Evolutionary conservation across 2,888 invertebrate genomes (phyloP).

Genomic region (Drosophila neotestacea): DNA sequence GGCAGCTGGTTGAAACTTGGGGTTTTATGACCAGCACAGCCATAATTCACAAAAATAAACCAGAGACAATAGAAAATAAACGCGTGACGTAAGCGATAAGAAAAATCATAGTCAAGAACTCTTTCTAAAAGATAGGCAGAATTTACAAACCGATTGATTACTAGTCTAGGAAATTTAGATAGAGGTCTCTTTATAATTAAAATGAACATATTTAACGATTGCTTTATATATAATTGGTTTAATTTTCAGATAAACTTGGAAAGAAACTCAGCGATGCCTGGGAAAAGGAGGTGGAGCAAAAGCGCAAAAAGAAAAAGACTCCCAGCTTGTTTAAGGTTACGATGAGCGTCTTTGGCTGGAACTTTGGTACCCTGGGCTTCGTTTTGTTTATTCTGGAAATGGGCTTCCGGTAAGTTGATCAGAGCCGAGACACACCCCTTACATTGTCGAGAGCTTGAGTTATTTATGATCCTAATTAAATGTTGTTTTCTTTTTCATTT

Average conservation of each 20-base stretch:
- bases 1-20: slow-evolving; percentile 22
- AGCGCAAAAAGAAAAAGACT: slow-evolving; percentile 82
- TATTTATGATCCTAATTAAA: slow-evolving; percentile 64
- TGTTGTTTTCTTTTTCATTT: background rate
- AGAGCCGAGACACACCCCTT: slow-evolving; percentile 31
- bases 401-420: slow-evolving; percentile 85
- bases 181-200: background rate
- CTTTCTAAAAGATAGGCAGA: background rate
- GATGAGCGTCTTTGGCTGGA: slow-evolving; percentile 87
- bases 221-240: background rate
- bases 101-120: slow-evolving; percentile 24
- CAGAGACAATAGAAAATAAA: slow-evolving; percentile 22
- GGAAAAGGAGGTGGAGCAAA: slow-evolving; percentile 86
- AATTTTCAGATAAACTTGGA: slow-evolving; percentile 86
- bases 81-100: slow-evolving; percentile 28
- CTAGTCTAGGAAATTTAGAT: slow-evolving; percentile 2
- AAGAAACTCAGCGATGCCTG: slow-evolving; percentile 87
- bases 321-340: slow-evolving; percentile 86
- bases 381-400: slow-evolving; percentile 88
- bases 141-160: background rate
- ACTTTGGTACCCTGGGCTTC: slow-evolving; percentile 87
- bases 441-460: slow-evolving; percentile 5
- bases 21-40: slow-evolving; percentile 1
- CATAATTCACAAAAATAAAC: slow-evolving; percentile 37
- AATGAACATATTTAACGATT: background rate